Base-by-base conservation (phyloP, 2,113 vertebrate species). In the Laterallus jamaicensis region DNA sequence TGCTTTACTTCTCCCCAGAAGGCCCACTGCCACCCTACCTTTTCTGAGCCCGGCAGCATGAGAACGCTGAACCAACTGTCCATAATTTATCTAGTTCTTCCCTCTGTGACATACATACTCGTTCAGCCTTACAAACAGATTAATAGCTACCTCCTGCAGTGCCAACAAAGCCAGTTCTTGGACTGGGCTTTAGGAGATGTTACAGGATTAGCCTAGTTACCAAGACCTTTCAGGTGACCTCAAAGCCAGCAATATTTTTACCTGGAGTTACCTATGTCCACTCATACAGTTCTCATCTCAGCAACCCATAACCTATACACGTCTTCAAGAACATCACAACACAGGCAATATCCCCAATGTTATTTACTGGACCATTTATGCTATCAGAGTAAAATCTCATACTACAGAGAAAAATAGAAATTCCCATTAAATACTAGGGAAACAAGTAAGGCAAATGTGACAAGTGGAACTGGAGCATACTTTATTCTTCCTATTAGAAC, bases 351-450 rank as follows among this genome's bases (percentile, higher is more conserved):
- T 11, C 69, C 9, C 21, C 32, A 60, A 3, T 35, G 32, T 78
- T 16, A 50, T 55, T 73, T 50, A 50, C 4, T 59, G 39, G 28
- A 19, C 20, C 18, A 22, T 19, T 73, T 66, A 49, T 0, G 0
- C 28, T 81, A 47, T 14, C 25, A 69, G 44, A 31, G 11, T 25
- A 66, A 82, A 73, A 54, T 12, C 67, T 2, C 35, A 35, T 16
- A 1, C 14, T 63, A 82, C 15, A 59, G 31, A 68, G 58, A 88
- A 81, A 85, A 47, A 47, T 47, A 47, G 18, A 47, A 19, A 19
- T 47, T 55, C n/a, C 42, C 44, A 1, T 35, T 15, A 26, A 15
- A 26, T 24, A 35, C 5, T 39, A 35, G 19, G 18, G 28, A 69
- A 91, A 60, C 31, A 39, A 84, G 26, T 40, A 59, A 2, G 11